Percentiles rank a stretch among this genome's conserved stretches.
phyloP scores from a whole-genome alignment of 2,888 invertebrate species.

The Candidula unifasciata region DNA sequence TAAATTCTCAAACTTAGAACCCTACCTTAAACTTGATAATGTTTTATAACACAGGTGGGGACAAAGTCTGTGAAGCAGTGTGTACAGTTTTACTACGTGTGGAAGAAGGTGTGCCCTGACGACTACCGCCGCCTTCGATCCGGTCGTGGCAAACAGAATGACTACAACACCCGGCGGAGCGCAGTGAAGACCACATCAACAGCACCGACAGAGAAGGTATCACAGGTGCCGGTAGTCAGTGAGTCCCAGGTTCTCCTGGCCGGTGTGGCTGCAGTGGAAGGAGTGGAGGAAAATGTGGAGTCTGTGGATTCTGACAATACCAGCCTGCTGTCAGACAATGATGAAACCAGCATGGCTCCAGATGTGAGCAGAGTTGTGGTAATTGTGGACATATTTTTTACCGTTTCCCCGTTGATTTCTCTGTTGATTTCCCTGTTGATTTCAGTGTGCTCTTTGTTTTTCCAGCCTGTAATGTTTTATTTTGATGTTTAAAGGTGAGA shows the following conservation, averaged over 20 bases:
- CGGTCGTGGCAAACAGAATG: conserved; percentile 79
- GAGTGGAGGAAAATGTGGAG: conserved; percentile 31
- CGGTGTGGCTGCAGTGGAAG: conserved; percentile 1
- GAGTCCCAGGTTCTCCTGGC: neutral
- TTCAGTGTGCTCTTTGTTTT: too few relatives aligned
- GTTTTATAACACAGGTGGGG: conserved; percentile 81
- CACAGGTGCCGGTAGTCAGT: neutral
- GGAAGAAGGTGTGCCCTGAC: conserved; percentile 98
- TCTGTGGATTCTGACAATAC: conserved; percentile 44
- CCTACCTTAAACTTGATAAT: neutral
- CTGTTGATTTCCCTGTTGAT: too few relatives aligned
- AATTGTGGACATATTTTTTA: too few relatives aligned
- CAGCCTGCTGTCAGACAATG: conserved; percentile 47
- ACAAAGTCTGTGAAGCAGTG: conserved; percentile 93
- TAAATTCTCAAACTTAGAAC: too few relatives aligned
- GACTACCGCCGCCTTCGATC: conserved; percentile 87
- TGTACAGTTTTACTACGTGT: conserved; percentile 98
- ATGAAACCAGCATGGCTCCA: conserved; percentile 40
- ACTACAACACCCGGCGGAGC: conserved; percentile 47
- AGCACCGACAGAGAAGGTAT: conserved; percentile 23
- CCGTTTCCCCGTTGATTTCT: too few relatives aligned
- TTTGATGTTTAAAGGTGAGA: too few relatives aligned
- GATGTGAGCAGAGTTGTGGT: conserved; percentile 28
- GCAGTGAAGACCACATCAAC: conserved; percentile 36
- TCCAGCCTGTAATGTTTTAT: too few relatives aligned